These are phyloP conservation scores for Glomeris marginata DNA, from an alignment of 2,888 invertebrate species.

Conservation along the genomic window DNA sequence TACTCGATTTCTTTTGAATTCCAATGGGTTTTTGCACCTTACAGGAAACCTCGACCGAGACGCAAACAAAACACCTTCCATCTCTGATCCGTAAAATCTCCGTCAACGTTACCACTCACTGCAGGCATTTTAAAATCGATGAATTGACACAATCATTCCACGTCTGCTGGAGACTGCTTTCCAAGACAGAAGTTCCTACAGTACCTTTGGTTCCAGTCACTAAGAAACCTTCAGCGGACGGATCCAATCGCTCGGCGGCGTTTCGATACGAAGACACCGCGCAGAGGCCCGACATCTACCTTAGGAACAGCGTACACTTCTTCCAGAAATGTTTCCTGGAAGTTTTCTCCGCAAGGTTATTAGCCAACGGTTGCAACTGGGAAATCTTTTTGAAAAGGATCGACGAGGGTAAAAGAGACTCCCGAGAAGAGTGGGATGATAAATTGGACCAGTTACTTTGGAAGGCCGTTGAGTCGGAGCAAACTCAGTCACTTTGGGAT, in stretches of 20 bases:
- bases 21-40: neutral
- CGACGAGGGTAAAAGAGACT: conserved; percentile 12
- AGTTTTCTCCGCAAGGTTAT: conserved; percentile 20
- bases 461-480: conserved; percentile 11
- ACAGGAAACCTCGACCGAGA: conserved; percentile 55
- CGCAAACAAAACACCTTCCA: conserved; percentile 61
- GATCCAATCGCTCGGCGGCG: neutral
- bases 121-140: conserved; percentile 38
- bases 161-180: conserved; percentile 53
- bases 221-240: neutral
- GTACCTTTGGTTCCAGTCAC: neutral
- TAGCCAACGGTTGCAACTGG: conserved; percentile 12
- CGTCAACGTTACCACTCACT: conserved; percentile 41
- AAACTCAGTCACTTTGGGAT: neutral
- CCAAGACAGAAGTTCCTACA: conserved; percentile 33
- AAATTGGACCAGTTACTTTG: conserved; percentile 16
- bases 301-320: conserved; percentile 28
- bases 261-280: neutral
- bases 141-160: conserved; percentile 50
- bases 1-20: neutral
- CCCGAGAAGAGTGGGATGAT: conserved; percentile 14
- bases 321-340: conserved; percentile 28
- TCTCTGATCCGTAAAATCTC: conserved; percentile 52
- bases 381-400: conserved; percentile 13
- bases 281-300: conserved; percentile 16